Percentiles rank a stretch among this genome's conserved stretches.
phyloP scores from a whole-genome alignment of 2,797 vertebrate genomes.

The Ambastaia sidthimunki region DNA sequence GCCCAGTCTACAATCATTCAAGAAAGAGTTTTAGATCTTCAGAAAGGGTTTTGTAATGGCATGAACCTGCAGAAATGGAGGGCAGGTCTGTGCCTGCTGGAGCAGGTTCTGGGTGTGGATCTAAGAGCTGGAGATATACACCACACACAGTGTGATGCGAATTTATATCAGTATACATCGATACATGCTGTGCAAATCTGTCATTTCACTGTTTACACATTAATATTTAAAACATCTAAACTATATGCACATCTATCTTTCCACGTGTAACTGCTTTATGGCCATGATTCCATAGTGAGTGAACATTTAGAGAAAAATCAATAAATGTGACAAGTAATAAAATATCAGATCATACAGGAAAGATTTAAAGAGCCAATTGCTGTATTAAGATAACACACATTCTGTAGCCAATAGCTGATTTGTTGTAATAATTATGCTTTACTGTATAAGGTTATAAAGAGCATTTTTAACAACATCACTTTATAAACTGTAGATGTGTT shows the following conservation, averaged over 20 bases:
- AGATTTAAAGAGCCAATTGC: neutral
- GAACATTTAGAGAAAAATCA: neutral
- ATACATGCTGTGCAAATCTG: neutral
- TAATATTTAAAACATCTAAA: neutral
- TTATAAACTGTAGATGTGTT: neutral
- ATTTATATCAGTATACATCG: neutral
- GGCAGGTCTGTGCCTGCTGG: slow-evolving; percentile 36
- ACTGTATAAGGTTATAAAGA: no score
- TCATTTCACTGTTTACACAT: neutral
- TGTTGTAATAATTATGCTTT: no score
- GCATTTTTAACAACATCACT: no score
- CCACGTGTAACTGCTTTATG: neutral
- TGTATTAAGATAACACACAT: no score
- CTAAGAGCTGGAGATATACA: neutral
- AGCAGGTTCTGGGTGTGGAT: slow-evolving; percentile 54
- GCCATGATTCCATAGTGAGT: neutral
- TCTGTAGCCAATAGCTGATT: no score
- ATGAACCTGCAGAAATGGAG: neutral
- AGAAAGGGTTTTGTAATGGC: neutral
- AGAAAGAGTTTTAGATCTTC: neutral
- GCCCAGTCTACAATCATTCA: slow-evolving; percentile 66
- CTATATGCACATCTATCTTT: no score
- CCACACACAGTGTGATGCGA: neutral
- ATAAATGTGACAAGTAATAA: neutral
- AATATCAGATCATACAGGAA: neutral